These are phyloP conservation scores for Aplocera efformata DNA, from an alignment of 2,888 invertebrate species.

Conservation along the genomic window DNA sequence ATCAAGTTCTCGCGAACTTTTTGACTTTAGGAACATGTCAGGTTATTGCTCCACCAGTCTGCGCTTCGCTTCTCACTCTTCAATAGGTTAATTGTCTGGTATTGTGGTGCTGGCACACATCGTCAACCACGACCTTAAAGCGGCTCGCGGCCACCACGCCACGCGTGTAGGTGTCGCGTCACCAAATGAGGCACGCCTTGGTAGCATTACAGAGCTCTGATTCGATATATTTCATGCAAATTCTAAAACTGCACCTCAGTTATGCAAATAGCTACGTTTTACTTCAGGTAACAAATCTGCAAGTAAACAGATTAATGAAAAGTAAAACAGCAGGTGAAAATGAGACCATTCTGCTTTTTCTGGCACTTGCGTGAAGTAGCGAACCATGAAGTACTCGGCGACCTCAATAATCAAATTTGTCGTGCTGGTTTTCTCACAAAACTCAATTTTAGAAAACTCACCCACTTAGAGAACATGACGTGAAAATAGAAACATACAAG, in stretches of 20 bases:
- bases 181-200: constrained; percentile 54
- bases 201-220: constrained; percentile 34
- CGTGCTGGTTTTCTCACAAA: constrained; percentile 24
- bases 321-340: constrained; percentile 29
- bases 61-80: constrained; percentile 62
- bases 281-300: too few species aligned
- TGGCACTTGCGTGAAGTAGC: constrained; percentile 37
- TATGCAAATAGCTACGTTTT: constrained; percentile 2
- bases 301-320: too few species aligned
- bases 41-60: constrained; percentile 66
- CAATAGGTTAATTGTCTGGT: constrained; percentile 78
- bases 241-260: constrained; percentile 27
- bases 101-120: constrained; percentile 77
- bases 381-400: constrained; percentile 49
- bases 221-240: constrained; percentile 12
- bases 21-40: constrained; percentile 49
- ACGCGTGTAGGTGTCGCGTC: constrained; percentile 65
- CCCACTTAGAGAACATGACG: constrained; percentile 7
- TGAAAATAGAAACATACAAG: constrained; percentile 17
- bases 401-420: constrained; percentile 48
- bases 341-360: constrained; percentile 39
- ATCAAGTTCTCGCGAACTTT: too few species aligned
- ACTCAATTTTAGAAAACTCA: constrained; percentile 17
- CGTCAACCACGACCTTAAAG: constrained; percentile 73
- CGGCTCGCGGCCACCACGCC: constrained; percentile 66